Evolutionary conservation across 2,797 vertebrate genomes (phyloP).

Genomic region (Perodicticus potto): DNA sequence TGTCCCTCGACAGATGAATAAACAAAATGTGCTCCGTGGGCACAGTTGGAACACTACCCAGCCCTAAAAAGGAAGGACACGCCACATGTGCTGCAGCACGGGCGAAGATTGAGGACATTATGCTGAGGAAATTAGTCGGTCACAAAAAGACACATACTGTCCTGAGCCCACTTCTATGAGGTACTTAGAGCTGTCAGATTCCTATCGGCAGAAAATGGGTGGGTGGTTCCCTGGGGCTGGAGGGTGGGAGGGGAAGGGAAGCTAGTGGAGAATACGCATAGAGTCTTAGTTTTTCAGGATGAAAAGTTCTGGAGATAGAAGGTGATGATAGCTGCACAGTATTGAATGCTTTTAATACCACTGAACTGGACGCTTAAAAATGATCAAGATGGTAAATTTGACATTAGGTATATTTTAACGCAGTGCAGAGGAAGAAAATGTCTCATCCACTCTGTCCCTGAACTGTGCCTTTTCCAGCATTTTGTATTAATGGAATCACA

Average conservation of each 20-base stretch:
- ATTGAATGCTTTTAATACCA: not conserved
- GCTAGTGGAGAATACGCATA: not conserved
- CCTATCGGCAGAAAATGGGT: fast-evolving
- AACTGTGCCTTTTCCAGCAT: not conserved
- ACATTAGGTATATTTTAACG: not conserved
- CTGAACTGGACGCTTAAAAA: not conserved
- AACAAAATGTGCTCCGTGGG: fast-evolving
- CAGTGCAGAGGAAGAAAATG: not conserved
- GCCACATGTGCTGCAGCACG: not conserved
- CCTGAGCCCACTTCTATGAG: not conserved
- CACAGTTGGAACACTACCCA: too few relatives aligned
- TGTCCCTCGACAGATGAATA: not conserved
- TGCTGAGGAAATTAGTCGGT: not conserved
- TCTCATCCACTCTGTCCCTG: not conserved
- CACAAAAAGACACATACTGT: not conserved
- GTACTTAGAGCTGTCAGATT: not conserved
- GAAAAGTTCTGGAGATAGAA: not conserved
- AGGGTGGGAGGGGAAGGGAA: not conserved
- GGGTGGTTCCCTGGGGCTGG: not conserved
- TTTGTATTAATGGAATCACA: too few relatives aligned
- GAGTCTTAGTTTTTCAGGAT: not conserved
- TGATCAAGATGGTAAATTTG: not conserved
- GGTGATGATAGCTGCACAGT: not conserved
- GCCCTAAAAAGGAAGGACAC: not conserved
- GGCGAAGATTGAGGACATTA: not conserved